phyloP scores from a whole-genome alignment of 1,140 invertebrate genomes.

The Drosophila nikananu region DNA sequence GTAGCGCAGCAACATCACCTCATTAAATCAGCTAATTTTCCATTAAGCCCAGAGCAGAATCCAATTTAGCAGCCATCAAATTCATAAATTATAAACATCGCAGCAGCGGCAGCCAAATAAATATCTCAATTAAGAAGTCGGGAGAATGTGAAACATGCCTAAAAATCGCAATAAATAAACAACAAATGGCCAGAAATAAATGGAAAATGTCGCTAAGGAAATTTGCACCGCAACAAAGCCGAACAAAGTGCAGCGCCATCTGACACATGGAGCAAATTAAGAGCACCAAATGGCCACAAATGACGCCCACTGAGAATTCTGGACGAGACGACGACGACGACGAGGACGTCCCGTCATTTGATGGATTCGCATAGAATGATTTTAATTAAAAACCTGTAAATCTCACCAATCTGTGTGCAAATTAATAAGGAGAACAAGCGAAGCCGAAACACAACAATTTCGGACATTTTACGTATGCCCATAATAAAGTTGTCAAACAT shows the following conservation, averaged over 20 bases:
- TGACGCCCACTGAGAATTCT: slow-evolving; percentile 27
- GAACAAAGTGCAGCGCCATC: slow-evolving; percentile 73
- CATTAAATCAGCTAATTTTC: slow-evolving; percentile 70
- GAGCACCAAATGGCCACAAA: slow-evolving; percentile 44
- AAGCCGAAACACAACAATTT: slow-evolving; percentile 39
- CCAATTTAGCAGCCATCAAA: slow-evolving; percentile 60
- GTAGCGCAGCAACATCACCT: slow-evolving; percentile 15
- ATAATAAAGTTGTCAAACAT: slow-evolving; percentile 69
- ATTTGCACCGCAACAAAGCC: slow-evolving; percentile 48
- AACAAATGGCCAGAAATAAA: slow-evolving; percentile 50
- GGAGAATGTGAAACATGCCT: slow-evolving; percentile 71
- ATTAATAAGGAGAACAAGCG: slow-evolving; percentile 3
- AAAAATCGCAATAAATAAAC: slow-evolving; percentile 76
- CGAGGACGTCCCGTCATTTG: slow-evolving; percentile 42
- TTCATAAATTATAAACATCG: slow-evolving; percentile 74
- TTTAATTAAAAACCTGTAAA: slow-evolving; percentile 84
- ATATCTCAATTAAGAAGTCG: slow-evolving; percentile 69
- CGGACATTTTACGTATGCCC: slow-evolving; percentile 24
- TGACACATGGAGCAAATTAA: slow-evolving; percentile 75
- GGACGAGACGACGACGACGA: slow-evolving; percentile 25
- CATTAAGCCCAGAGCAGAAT: slow-evolving; percentile 56
- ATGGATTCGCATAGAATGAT: slow-evolving; percentile 73
- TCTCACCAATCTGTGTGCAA: slow-evolving; percentile 29
- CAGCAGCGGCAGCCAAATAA: slow-evolving; percentile 47
- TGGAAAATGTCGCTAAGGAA: slow-evolving; percentile 36